Base-by-base conservation (phyloP, 2,113 vertebrate genomes). In the Takifugu bimaculatus region DNA sequence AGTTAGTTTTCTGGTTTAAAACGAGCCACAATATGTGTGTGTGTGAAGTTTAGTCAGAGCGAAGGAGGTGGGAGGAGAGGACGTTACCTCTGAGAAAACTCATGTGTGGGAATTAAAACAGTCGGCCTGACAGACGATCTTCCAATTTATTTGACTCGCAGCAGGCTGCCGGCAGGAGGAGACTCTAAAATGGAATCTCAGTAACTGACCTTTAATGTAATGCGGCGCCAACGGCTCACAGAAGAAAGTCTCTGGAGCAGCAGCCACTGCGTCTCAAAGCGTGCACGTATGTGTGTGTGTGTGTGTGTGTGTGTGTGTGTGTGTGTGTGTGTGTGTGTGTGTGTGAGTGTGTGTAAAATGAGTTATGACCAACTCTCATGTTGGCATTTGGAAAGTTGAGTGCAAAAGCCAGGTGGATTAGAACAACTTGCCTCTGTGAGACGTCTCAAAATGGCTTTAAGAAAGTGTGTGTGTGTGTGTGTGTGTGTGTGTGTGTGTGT, bases 351-450 rank as follows among this genome's bases (percentile, higher is more conserved):
- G 50, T 73, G 62, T 74, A 60, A 53, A 73, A 73, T 78, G 78
- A 83, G 70, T 85, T 85, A 82, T 78, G 75, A 70, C 52, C 52
- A 39, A 60, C 77, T 75, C 70, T 81, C 70, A 58, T 67, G 75
- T 65, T 61, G 51, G 63, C 79, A 79, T 86, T 80, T 72, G 59
- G 65, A 62, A 81, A 79, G 75, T 77, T 74, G 74, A 84, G 79
- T 81, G 60, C 56, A 67, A 83, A 83, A 84, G 80, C 84, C 74
- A 83, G 83, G 80, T 80, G 85, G 82, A 87, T 83, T 80, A 88
- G 56, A 54, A 56, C 4, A 0, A 76, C 75, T 79, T 67, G 77
- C 72, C 72, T 72, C 81, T 85, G 84, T 79, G 80, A 86, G 83
- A 84, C 88, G 53, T 75, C 85, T 89, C 88, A 82, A 82, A 79